Base-by-base conservation (phyloP, 2,797 vertebrate species). In the Chloroceryle amazona region DNA sequence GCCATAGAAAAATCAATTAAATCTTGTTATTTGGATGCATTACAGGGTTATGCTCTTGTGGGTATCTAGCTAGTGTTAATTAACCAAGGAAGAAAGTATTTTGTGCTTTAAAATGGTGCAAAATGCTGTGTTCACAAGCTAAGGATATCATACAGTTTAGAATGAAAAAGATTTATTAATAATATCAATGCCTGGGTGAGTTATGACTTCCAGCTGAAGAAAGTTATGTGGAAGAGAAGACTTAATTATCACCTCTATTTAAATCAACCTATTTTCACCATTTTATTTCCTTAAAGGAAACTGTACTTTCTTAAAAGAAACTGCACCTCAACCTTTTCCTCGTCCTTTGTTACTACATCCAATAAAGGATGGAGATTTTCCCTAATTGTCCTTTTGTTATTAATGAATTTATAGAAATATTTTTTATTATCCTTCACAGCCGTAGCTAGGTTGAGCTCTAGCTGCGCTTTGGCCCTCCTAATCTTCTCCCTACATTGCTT, bases 1-100 rank as follows among this genome's bases (percentile, higher is more conserved):
- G 80, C 70, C 85, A 81, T 89, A 86, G 90, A 96, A 94, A 76
- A 97, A 96, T 95, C 82, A 95, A 96, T 97, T 96, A 96, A 93
- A 93, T 96, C 90, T 61, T 86, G 51, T 81, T 96, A 95, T 95
- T 95, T 95, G 94, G 82, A 84, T 66, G 73, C 90, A 76, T 95
- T 90, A 93, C 76, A 92, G 70, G 88, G 70, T 94, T 96, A 95
- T 95, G 89, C 33, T 90, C 82, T 86, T 81, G 73, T 93, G 80
- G 82, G 37, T 89, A 90, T 90, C 73, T 63, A 90, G 70, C 73
- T 78, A 71, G 80, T 76, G 90, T 95, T 97, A 96, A 95, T 96
- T 96, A 96, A 95, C 66, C 66, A 76, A 67, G 41, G 83, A 94
- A 79, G 33, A 85, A 92, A 89, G 73, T 54, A 81, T 95, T 96